phyloP scores from a whole-genome alignment of 2,113 vertebrate species.

The Caranx ignobilis region DNA sequence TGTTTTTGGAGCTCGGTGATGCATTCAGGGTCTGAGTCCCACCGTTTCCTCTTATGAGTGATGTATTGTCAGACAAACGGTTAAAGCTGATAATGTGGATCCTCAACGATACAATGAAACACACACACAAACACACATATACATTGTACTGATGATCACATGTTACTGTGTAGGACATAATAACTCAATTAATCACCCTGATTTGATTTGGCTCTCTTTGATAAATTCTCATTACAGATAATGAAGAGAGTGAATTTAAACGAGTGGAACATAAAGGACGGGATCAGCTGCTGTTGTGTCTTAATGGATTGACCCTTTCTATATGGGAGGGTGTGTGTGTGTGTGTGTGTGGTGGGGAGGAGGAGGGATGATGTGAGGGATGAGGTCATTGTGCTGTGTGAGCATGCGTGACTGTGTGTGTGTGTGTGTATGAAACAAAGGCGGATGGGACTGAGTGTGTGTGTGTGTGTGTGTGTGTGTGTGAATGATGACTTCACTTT shows the following conservation, averaged over 20 bases:
- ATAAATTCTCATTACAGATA: slow-evolving; percentile 58
- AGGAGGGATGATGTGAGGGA: slow-evolving; percentile 64
- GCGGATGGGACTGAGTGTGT: slow-evolving; percentile 3
- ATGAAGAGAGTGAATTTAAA: slow-evolving; percentile 49
- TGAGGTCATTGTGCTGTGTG: slow-evolving; percentile 81
- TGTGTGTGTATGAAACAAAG: slow-evolving; percentile 22
- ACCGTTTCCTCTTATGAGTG: neutral
- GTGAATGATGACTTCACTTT: slow-evolving; percentile 73
- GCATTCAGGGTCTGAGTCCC: neutral
- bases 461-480: slow-evolving; percentile 41
- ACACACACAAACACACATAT: neutral
- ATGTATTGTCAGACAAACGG: neutral
- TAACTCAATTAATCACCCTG: slow-evolving; percentile 50
- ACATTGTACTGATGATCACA: slow-evolving; percentile 14
- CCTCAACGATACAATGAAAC: neutral
- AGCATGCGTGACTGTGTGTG: slow-evolving; percentile 73
- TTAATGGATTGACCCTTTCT: slow-evolving; percentile 76
- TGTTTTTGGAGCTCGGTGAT: neutral
- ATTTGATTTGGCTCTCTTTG: slow-evolving; percentile 43
- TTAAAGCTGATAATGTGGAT: neutral
- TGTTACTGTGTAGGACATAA: slow-evolving; percentile 11
- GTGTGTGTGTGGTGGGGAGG: slow-evolving; percentile 53
- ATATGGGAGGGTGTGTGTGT: slow-evolving; percentile 44
- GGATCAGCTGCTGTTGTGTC: slow-evolving; percentile 71
- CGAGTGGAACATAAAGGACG: slow-evolving; percentile 60